These are phyloP conservation scores for Phyllostomus discolor DNA, from an alignment of 2,113 vertebrate species.

Conservation along the genomic window DNA sequence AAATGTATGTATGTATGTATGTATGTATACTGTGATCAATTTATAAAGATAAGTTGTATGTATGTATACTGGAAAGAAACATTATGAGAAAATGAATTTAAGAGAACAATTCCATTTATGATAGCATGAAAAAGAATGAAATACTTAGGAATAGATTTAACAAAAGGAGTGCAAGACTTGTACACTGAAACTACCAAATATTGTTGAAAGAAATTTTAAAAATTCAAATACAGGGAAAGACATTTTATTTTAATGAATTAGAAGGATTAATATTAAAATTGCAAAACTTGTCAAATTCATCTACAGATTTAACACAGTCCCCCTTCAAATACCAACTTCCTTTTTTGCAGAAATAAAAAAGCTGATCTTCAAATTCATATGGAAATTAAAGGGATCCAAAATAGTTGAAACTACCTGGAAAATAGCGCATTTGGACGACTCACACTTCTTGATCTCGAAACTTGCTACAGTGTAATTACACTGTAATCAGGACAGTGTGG, in stretches of 20 bases:
- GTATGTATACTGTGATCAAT: neutral
- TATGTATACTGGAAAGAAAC: neutral
- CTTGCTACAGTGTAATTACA: neutral
- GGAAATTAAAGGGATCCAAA: constrained; percentile 1
- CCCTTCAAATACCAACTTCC: neutral
- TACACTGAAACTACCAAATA: neutral
- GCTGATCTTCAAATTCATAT: constrained; percentile 18
- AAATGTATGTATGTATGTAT: neutral
- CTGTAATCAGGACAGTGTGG: neutral
- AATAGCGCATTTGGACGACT: constrained; percentile 8
- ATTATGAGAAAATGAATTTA: neutral
- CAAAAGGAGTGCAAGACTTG: neutral
- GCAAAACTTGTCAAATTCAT: neutral
- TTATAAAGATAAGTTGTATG: neutral
- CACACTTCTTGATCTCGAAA: constrained; percentile 2
- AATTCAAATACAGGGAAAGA: neutral
- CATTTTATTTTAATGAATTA: neutral
- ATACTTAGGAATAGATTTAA: neutral
- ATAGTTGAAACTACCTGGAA: neutral
- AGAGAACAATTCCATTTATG: neutral
- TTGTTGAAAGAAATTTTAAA: neutral
- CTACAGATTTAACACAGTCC: neutral
- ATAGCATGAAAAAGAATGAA: neutral
- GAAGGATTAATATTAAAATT: neutral
- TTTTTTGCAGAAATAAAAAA: constrained; percentile 3